Percentiles rank a stretch among this genome's conserved stretches.
Evolutionary conservation across 2,797 vertebrate species (phyloP).

Genomic region (Fringilla coelebs): DNA sequence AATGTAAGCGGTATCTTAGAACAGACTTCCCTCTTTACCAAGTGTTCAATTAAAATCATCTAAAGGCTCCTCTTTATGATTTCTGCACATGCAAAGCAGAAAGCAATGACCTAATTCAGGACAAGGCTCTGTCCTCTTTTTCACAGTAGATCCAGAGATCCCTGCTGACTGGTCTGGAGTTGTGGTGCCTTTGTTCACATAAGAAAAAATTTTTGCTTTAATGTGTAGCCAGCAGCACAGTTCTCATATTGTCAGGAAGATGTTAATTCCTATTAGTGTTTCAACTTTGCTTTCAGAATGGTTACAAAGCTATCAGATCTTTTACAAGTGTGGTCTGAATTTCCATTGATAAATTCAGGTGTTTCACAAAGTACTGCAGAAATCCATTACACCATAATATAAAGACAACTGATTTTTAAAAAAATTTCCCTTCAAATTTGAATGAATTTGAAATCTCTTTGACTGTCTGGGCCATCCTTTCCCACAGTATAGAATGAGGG

Average conservation of each 20-base stretch:
- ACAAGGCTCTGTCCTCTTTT: not conserved
- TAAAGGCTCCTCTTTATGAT: not conserved
- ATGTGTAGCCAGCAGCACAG: not conserved
- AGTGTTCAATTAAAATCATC: not conserved
- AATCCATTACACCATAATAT: not conserved
- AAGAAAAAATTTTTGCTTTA: not conserved
- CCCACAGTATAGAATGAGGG: not conserved
- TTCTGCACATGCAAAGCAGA: not conserved
- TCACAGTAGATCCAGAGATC: not conserved
- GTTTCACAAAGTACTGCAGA: not conserved
- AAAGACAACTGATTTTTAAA: not conserved
- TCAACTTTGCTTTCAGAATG: not conserved
- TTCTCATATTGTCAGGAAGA: not conserved
- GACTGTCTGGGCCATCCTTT: not conserved
- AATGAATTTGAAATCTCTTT: not conserved
- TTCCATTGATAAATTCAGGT: not conserved
- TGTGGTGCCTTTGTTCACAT: not conserved
- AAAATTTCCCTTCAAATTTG: not conserved
- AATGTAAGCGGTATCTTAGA: not conserved
- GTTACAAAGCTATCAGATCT: not conserved
- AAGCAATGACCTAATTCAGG: not conserved
- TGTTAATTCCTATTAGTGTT: not conserved
- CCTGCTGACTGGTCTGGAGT: not conserved
- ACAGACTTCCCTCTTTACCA: not conserved
- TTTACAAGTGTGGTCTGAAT: not conserved